Percentiles rank a stretch among this genome's conserved stretches.
Evolutionary conservation across 2,888 invertebrate genomes (phyloP).

Genomic region (Phyto melanocephala): DNA sequence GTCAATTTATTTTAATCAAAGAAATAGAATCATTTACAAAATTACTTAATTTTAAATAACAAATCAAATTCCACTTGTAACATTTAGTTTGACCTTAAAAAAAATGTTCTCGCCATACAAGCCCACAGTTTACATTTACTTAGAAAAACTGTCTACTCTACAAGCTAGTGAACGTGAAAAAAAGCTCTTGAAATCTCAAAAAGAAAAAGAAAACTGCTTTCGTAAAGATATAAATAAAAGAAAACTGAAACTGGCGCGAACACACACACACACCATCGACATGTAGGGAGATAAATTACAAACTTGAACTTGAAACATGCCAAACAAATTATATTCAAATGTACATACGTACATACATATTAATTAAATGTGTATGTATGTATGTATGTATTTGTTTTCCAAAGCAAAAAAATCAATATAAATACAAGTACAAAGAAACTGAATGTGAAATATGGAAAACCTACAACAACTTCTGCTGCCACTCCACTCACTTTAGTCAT

Average conservation of each 20-base stretch:
- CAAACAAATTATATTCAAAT: not conserved
- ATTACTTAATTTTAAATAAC: too few relatives aligned
- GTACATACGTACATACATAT: constrained; percentile 8
- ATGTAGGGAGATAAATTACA: constrained; percentile 60
- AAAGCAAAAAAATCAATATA: constrained; percentile 42
- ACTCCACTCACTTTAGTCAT: not conserved
- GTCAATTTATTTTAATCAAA: too few relatives aligned
- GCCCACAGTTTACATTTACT: too few relatives aligned
- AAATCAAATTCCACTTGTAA: too few relatives aligned
- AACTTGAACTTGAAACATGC: constrained; percentile 63
- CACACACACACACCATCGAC: constrained; percentile 38
- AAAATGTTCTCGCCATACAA: too few relatives aligned
- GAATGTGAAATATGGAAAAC: too few relatives aligned
- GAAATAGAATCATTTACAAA: too few relatives aligned
- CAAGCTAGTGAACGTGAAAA: not conserved
- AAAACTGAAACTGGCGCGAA: constrained; percentile 8
- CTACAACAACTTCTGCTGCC: too few relatives aligned
- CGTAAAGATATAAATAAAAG: not conserved
- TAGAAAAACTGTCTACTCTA: too few relatives aligned
- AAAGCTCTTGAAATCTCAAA: constrained; percentile 18
- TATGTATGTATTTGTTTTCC: constrained; percentile 35
- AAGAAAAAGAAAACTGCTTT: not conserved
- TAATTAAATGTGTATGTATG: too few relatives aligned
- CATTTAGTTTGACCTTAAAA: too few relatives aligned
- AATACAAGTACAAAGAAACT: constrained; percentile 30